These are phyloP conservation scores for Drosophila melanica DNA, from an alignment of 1,140 invertebrate species.

Conservation along the genomic window DNA sequence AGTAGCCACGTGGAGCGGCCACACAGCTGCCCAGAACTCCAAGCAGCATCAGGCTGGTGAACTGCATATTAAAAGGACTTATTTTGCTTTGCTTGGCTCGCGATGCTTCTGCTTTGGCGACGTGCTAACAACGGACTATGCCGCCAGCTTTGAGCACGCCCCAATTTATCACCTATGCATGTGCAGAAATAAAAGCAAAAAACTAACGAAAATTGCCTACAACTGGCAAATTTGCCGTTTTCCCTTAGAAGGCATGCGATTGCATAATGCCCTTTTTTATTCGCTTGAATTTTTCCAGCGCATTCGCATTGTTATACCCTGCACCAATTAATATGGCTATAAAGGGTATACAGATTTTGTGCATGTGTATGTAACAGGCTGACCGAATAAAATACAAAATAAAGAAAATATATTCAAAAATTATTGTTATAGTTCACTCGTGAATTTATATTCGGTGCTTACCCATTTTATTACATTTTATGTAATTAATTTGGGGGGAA, in stretches of 20 bases:
- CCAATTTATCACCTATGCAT: slow-evolving; percentile 76
- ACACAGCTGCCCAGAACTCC: slow-evolving; percentile 42
- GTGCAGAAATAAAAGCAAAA: slow-evolving; percentile 31
- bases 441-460: too few relatives aligned
- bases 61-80: slow-evolving; percentile 41
- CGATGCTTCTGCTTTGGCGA: slow-evolving; percentile 44
- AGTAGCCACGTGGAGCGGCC: slow-evolving; percentile 53
- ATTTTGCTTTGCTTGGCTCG: slow-evolving; percentile 13
- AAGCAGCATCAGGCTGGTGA: slow-evolving; percentile 52
- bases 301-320: slow-evolving; percentile 48
- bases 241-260: slow-evolving; percentile 77
- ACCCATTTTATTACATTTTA: too few relatives aligned
- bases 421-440: too few relatives aligned
- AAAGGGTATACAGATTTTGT: too few relatives aligned
- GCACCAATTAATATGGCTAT: too few relatives aligned
- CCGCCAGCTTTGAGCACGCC: slow-evolving; percentile 51
- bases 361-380: too few relatives aligned
- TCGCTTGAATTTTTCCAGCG: slow-evolving; percentile 73
- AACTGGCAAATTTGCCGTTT: slow-evolving; percentile 65
- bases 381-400: too few relatives aligned
- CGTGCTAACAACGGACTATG: slow-evolving; percentile 60
- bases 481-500: too few relatives aligned
- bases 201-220: slow-evolving; percentile 43
- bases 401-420: too few relatives aligned
- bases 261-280: slow-evolving; percentile 79